A percentile compares a stretch with the other conserved stretches of the same genome.
Conservation (phyloP, 2,888 invertebrate genomes). For the Coenonympha arcania region DNA sequence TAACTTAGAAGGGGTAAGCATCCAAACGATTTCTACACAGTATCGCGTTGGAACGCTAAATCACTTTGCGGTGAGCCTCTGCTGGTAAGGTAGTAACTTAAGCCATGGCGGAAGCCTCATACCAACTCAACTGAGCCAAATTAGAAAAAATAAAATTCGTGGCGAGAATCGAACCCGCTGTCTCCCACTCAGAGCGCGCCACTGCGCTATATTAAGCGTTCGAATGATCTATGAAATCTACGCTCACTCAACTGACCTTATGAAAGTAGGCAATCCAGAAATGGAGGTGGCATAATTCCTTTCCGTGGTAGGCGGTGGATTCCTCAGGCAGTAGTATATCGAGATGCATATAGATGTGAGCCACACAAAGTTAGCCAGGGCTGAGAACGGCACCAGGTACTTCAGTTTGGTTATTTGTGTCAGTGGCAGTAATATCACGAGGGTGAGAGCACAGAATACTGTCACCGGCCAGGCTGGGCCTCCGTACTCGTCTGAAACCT, state of each 20-base stretch:
- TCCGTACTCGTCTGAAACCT: constrained; percentile 72
- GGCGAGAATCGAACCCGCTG: too few relatives aligned
- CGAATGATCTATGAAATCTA: too few relatives aligned
- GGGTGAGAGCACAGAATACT: constrained; percentile 77
- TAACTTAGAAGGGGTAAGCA: too few relatives aligned
- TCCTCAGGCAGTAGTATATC: constrained; percentile 84
- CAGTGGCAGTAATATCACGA: constrained; percentile 80
- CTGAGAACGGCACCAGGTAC: constrained; percentile 90
- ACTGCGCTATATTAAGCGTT: too few relatives aligned
- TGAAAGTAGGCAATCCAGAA: constrained; percentile 86
- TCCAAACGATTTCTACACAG: too few relatives aligned
- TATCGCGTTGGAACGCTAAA: too few relatives aligned
- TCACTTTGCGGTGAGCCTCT: too few relatives aligned
- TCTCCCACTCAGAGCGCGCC: too few relatives aligned
- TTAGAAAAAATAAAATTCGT: too few relatives aligned
- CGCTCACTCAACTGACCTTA: constrained; percentile 75
- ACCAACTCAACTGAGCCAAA: too few relatives aligned
- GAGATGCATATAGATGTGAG: constrained; percentile 85
- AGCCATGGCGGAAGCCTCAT: too few relatives aligned
- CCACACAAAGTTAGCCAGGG: constrained; percentile 89
- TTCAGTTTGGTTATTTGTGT: constrained; percentile 85
- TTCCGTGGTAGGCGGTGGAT: constrained; percentile 56
- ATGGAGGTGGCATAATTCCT: constrained; percentile 66
- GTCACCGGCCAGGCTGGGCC: constrained; percentile 74
- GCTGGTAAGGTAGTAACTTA: too few relatives aligned